Evolutionary conservation across 2,888 invertebrate species (phyloP), one percentile per base, ranked within the genome.

Genomic region (Melieria picta): DNA sequence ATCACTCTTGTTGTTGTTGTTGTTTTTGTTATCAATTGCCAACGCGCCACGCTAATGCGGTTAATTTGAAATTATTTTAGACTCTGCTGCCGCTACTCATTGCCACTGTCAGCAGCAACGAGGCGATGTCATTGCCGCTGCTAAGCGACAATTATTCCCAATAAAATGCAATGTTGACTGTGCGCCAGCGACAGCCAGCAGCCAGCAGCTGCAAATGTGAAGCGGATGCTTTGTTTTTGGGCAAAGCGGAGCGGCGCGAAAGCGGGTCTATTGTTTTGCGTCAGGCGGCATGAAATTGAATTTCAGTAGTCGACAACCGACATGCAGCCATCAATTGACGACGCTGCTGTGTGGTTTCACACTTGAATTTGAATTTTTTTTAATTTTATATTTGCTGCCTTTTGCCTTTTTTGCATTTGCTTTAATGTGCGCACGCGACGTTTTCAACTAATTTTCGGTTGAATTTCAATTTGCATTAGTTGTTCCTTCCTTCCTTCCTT

Each of bases 211-310:
- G 13, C 13, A 58, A 57, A 66, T 66, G 42, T 60, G 30, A 13
- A 30, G 16, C 7, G 65, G 9, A 13, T 42, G 1, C 6, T 42
- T 47, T 42, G 30, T 30, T 58, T 30, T 30, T 1, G 30, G 30
- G 2, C 30, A 30, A 30, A 30, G 30, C 30, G 30, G 30, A 30
- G 30, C 30, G 2, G 3, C 1, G 30, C 30, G 30, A 30, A 30
- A 30, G 13, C 4, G 42, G n/a, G 43, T 7, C 61, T 79, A 82
- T 83, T 82, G 83, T 79, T 81, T 80, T 78, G 78, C 78, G 78
- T 78, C 77, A 78, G 78, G 80, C 83, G 78, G 83, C 82, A 83
- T 81, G 80, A 81, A 83, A 81, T 83, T 81, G 79, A 83, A 82
- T 81, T 81, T 78, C 76, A 77, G 77, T 77, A 76, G 70, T 66